These are phyloP conservation scores for Potamarius usumacintae DNA, from an alignment of 2,113 vertebrate species.

Conservation along the genomic window DNA sequence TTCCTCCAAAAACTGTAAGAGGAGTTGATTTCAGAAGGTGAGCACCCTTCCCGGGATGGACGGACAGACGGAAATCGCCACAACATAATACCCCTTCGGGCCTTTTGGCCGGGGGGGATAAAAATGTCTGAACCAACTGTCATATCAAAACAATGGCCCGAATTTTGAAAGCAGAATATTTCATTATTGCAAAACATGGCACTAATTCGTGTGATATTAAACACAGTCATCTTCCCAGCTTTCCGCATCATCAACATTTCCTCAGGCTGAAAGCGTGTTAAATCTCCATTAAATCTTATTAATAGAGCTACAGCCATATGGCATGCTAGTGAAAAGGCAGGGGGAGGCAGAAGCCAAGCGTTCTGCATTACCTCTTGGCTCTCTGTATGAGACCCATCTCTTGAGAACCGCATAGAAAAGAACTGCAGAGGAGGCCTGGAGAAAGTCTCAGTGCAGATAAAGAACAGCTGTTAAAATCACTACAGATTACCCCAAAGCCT, in stretches of 20 bases:
- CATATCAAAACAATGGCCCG: neutral
- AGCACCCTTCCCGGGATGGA: no score
- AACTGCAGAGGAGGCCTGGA: slow-evolving; percentile 23
- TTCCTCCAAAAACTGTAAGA: no score
- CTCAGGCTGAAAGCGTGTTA: slow-evolving; percentile 43
- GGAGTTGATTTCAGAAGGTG: no score
- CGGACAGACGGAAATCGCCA: no score
- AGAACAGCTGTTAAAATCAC: slow-evolving; percentile 56
- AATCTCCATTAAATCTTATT: slow-evolving; percentile 51
- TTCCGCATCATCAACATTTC: neutral
- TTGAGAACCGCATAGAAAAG: slow-evolving; percentile 7
- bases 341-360: slow-evolving; percentile 14
- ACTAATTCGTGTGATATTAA: neutral
- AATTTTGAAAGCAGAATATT: neutral
- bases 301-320: slow-evolving; percentile 46
- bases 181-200: slow-evolving; percentile 3
- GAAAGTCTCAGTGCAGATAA: slow-evolving; percentile 38
- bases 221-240: neutral
- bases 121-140: neutral
- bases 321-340: slow-evolving; percentile 40
- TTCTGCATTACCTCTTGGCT: slow-evolving; percentile 37
- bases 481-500: slow-evolving; percentile 33
- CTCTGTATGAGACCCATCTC: slow-evolving; percentile 8
- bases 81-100: no score
- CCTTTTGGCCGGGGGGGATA: no score